phyloP scores from a whole-genome alignment of 2,888 invertebrate genomes.

The Neoscelio sp. region DNA sequence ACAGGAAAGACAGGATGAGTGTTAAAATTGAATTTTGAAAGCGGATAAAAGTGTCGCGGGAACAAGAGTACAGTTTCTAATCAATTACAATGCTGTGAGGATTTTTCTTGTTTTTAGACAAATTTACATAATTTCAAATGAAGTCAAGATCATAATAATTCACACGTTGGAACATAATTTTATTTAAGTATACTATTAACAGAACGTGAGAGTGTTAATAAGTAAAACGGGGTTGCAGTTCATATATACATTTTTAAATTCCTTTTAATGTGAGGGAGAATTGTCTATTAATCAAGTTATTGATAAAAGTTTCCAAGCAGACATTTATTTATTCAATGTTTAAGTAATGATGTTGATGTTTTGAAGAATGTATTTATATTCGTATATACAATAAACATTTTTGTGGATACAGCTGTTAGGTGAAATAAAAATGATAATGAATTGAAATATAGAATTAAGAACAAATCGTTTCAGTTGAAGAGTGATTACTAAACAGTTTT shows the following conservation, averaged over 20 bases:
- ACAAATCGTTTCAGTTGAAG: too few relatives aligned
- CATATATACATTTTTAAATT: not conserved
- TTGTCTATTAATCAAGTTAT: conserved; percentile 14
- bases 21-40: conserved; percentile 22
- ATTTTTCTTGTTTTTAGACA: conserved; percentile 30
- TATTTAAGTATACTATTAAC: not conserved
- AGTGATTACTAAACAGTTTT: too few relatives aligned
- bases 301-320: conserved; percentile 6
- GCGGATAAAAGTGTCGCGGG: conserved; percentile 14
- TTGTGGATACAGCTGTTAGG: too few relatives aligned
- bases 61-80: conserved; percentile 35
- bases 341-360: too few relatives aligned
- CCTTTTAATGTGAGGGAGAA: not conserved
- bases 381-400: too few relatives aligned
- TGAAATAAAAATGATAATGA: too few relatives aligned
- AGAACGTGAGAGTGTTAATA: too few relatives aligned
- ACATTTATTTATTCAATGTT: too few relatives aligned
- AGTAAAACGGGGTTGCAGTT: too few relatives aligned
- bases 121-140: conserved; percentile 53
- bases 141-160: conserved; percentile 16
- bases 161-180: conserved; percentile 1
- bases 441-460: too few relatives aligned
- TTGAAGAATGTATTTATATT: too few relatives aligned
- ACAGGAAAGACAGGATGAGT: conserved; percentile 12
- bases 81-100: conserved; percentile 42